These are phyloP conservation scores for Tragulus kanchil DNA, from an alignment of 2,113 vertebrate species.

Conservation along the genomic window DNA sequence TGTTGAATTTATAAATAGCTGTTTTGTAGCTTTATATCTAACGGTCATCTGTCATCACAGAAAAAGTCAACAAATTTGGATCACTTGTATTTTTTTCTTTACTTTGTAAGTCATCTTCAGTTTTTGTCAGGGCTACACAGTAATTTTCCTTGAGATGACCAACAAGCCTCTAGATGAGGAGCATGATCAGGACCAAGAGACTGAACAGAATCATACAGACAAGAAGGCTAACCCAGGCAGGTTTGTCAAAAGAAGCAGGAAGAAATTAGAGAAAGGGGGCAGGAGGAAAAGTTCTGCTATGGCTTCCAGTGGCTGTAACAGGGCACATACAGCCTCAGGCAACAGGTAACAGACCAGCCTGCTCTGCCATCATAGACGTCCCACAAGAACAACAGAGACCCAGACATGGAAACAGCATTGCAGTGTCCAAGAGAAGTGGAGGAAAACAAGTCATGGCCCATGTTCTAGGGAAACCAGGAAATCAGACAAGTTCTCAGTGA, in stretches of 20 bases:
- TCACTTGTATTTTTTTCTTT: background rate
- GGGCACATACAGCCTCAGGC: background rate
- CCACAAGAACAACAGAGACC: background rate
- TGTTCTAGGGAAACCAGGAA: background rate
- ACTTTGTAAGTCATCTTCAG: background rate
- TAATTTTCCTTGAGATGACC: background rate
- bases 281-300: background rate
- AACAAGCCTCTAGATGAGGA: background rate
- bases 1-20: slow-evolving; percentile 31
- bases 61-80: slow-evolving; percentile 10
- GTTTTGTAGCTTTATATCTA: background rate
- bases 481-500: background rate
- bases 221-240: background rate
- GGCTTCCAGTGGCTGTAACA: background rate
- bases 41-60: background rate
- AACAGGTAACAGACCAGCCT: background rate
- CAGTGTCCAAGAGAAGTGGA: background rate
- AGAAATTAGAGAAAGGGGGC: background rate
- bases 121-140: background rate
- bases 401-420: background rate
- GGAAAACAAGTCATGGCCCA: background rate
- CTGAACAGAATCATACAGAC: background rate
- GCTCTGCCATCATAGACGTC: background rate
- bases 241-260: background rate
- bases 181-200: background rate